These are phyloP conservation scores for Stramonita haemastoma DNA, from an alignment of 2,888 invertebrate species.

Conservation along the genomic window DNA sequence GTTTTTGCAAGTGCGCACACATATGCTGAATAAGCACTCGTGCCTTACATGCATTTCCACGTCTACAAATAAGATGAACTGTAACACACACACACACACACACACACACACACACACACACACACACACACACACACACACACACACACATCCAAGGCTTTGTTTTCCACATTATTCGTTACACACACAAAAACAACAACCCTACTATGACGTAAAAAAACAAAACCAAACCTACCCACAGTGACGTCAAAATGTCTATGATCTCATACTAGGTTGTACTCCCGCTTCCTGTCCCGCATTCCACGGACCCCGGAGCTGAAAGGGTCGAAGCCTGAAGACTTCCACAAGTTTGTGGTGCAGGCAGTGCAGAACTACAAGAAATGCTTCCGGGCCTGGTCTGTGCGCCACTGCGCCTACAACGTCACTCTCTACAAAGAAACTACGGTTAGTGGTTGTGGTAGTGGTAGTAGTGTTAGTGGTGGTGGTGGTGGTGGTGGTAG, in stretches of 20 bases:
- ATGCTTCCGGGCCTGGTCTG: conserved; percentile 25
- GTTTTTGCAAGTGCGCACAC: no score
- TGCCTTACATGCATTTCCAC: no score
- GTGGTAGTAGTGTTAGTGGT: not conserved
- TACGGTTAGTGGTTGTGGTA: not conserved
- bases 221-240: not conserved
- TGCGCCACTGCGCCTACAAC: conserved; percentile 34
- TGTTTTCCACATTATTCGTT: no score
- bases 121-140: no score
- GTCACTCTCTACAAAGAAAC: not conserved
- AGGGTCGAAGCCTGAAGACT: conserved; percentile 12
- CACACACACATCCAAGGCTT: no score
- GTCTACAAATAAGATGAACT: no score
- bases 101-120: no score
- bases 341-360: conserved; percentile 20
- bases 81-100: no score
- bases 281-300: conserved; percentile 33
- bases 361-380: conserved; percentile 16
- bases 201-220: no score
- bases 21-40: no score
- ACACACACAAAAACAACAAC: no score
- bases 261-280: conserved; percentile 17
- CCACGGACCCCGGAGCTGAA: conserved; percentile 5
- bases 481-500: not conserved
- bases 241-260: no score